Conservation (phyloP, 1,140 invertebrate species). For the Popillia japonica region DNA sequence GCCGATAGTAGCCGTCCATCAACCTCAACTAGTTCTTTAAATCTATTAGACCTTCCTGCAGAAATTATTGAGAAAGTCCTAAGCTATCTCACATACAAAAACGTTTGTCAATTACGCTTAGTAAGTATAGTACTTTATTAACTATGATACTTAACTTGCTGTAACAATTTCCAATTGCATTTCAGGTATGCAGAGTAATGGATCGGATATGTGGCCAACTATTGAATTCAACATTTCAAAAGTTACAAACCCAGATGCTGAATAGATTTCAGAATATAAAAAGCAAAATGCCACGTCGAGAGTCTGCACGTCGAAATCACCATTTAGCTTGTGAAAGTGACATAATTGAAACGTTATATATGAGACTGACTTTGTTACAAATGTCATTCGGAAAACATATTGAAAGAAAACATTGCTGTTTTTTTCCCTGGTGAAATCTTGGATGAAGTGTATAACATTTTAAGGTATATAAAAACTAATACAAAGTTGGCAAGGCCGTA, state of each 20-base stretch:
- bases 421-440: slow-evolving; percentile 85
- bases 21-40: slow-evolving; percentile 58
- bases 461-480: slow-evolving; percentile 83
- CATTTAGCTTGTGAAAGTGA: slow-evolving; percentile 86
- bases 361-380: slow-evolving; percentile 84
- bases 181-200: slow-evolving; percentile 79
- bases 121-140: slow-evolving; percentile 67
- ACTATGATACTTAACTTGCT: slow-evolving; percentile 40
- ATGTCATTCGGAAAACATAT: slow-evolving; percentile 94
- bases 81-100: slow-evolving; percentile 76
- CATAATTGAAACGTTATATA: slow-evolving; percentile 88
- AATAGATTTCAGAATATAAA: slow-evolving; percentile 84
- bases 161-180: slow-evolving; percentile 40
- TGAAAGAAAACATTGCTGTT: slow-evolving; percentile 87
- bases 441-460: slow-evolving; percentile 71
- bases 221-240: slow-evolving; percentile 83
- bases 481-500: slow-evolving; percentile 82
- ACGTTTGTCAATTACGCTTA: slow-evolving; percentile 76
- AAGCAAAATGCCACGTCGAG: slow-evolving; percentile 86
- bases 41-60: slow-evolving; percentile 76
- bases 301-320: slow-evolving; percentile 84
- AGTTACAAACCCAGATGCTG: slow-evolving; percentile 80
- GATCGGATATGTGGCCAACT: slow-evolving; percentile 79
- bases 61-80: slow-evolving; percentile 84
- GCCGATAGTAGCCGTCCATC: slow-evolving; percentile 63